Evolutionary conservation across 2,797 vertebrate species (phyloP), one percentile per base, ranked within the genome.

Genomic region (Lerista edwardsae): DNA sequence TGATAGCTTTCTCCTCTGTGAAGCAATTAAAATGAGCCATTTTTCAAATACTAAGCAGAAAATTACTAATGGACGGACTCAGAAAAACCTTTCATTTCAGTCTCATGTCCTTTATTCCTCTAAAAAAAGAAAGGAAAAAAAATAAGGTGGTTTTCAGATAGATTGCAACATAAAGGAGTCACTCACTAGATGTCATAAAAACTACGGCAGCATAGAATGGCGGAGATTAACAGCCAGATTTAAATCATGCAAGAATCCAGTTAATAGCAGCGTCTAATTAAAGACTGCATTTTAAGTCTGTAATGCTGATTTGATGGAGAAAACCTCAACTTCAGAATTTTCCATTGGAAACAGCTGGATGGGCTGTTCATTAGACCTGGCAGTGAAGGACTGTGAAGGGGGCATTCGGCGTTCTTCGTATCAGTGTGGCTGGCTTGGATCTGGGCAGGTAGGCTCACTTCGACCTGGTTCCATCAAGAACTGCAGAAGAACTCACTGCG

Each of bases 1-100:
- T 93, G 93, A 95, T 95, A 92, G 94, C 91, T 92, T 95, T 95
- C 95, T 95, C 89, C 94, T 94, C 92, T 93, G 88, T 93, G 92
- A 95, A 94, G 94, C 93, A 94, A 94, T 94, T 94, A 93, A 95
- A 92, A 90, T 75, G 84, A 91, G 89, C 91, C 90, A 90, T 93
- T 95, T 95, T 95, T 95, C 91, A 94, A 95, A 93, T 86, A 82
- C 90, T 94, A 93, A 95, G 90, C 89, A 92, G 91, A 91, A 94
- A 93, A 94, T 93, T 94, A 94, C 92, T 95, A 93, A 91, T 94
- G 92, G 90, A 87, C 92, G 89, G 90, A 93, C 91, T 90, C 89
- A 90, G 92, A 91, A 91, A 93, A 92, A 90, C 90, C 90, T 94
- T 95, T 96, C 91, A 94, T 95, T 94, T 94, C 83, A 88, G 86